These are phyloP conservation scores for Sinocyclocheilus rhinocerous DNA, from an alignment of 2,113 vertebrate genomes.

Conservation along the genomic window DNA sequence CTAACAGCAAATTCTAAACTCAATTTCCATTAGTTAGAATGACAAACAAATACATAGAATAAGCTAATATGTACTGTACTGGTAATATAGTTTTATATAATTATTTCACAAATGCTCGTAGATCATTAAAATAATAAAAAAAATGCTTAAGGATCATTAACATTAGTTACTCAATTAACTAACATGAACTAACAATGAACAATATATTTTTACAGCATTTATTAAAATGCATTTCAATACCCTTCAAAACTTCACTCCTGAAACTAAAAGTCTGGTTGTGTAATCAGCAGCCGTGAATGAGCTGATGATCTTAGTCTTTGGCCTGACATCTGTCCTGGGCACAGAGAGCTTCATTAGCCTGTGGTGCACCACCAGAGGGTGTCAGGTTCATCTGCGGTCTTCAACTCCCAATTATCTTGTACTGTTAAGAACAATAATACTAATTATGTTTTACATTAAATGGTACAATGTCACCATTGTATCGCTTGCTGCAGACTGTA, in stretches of 20 bases:
- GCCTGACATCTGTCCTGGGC: slow-evolving; percentile 14
- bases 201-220: no score
- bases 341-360: slow-evolving; percentile 8
- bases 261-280: slow-evolving; percentile 7
- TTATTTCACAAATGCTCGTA: no score
- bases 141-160: no score
- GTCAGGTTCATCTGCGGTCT: slow-evolving; percentile 27
- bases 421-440: slow-evolving; percentile 21
- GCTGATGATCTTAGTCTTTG: slow-evolving; percentile 14
- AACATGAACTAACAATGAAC: no score
- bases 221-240: neutral
- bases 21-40: no score
- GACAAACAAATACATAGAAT: no score
- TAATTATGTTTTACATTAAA: slow-evolving; percentile 33
- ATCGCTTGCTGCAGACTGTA: neutral
- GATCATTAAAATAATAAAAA: no score
- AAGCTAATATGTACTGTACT: no score
- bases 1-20: no score
- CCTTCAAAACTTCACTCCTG: neutral
- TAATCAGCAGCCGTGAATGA: slow-evolving; percentile 2
- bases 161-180: no score
- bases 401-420: neutral
- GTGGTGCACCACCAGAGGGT: slow-evolving; percentile 19
- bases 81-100: no score
- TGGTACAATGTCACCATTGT: slow-evolving; percentile 19